Evolutionary conservation across 2,797 vertebrate species (phyloP).

Genomic region (Ptychadena robeensis): DNA sequence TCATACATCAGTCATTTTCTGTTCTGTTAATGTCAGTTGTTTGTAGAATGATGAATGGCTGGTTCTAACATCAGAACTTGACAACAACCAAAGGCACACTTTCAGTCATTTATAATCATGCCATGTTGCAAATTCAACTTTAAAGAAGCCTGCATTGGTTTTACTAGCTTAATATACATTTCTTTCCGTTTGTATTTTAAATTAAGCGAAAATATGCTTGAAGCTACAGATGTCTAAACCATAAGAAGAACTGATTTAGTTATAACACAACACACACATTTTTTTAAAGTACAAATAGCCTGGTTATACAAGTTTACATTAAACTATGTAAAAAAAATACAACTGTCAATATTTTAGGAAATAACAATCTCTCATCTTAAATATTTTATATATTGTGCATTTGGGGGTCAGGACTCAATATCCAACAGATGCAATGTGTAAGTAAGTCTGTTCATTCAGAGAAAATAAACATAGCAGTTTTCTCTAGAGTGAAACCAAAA

Average conservation of each 20-base stretch:
- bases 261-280: too few species aligned
- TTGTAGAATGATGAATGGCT: constrained; percentile 54
- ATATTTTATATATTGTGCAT: too few species aligned
- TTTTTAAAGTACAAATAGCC: too few species aligned
- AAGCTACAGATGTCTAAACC: background rate
- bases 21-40: constrained; percentile 54
- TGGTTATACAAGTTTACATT: too few species aligned
- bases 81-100: constrained; percentile 55
- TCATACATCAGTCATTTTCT: constrained; percentile 60
- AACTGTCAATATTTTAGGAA: too few species aligned
- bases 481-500: too few species aligned
- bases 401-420: too few species aligned
- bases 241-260: background rate
- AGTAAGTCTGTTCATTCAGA: too few species aligned
- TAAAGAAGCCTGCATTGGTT: constrained; percentile 43
- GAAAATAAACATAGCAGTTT: too few species aligned
- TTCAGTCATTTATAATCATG: constrained; percentile 58
- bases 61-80: constrained; percentile 51
- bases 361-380: too few species aligned
- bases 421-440: too few species aligned
- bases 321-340: too few species aligned
- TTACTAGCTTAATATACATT: constrained; percentile 36
- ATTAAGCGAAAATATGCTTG: constrained; percentile 8
- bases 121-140: constrained; percentile 46
- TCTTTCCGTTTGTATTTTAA: constrained; percentile 38